Evolutionary conservation across 1,140 invertebrate species (phyloP).

Genomic region (Drosophila busckii): DNA sequence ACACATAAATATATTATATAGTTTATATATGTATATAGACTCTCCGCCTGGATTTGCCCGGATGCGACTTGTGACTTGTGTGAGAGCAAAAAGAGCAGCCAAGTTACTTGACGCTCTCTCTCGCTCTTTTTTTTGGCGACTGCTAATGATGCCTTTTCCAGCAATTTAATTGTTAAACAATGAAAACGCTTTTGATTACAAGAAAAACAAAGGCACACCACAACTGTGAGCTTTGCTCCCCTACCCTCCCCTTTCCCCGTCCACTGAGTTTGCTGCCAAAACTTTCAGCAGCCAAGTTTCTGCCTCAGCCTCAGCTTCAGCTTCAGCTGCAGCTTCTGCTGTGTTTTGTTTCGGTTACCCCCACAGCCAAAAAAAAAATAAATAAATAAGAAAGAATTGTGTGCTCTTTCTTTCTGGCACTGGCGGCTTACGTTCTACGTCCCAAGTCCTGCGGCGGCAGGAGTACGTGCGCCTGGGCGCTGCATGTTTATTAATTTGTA

Average conservation of each 20-base stretch:
- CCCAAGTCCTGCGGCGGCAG: slow-evolving; percentile 38
- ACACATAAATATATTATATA: too few relatives aligned
- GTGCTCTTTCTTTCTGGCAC: too few relatives aligned
- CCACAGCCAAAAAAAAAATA: too few relatives aligned
- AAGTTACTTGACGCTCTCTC: too few relatives aligned
- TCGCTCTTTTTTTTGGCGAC: too few relatives aligned
- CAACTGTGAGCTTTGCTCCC: too few relatives aligned
- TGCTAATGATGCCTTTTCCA: slow-evolving; percentile 76
- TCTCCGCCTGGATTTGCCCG: slow-evolving; percentile 33
- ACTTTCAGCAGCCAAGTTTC: too few relatives aligned
- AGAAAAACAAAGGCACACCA: slow-evolving; percentile 53
- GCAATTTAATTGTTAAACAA: slow-evolving; percentile 77
- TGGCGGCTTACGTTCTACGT: too few relatives aligned
- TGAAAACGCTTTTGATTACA: slow-evolving; percentile 76
- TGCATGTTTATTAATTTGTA: slow-evolving; percentile 76
- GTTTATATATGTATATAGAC: too few relatives aligned
- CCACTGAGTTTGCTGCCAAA: too few relatives aligned
- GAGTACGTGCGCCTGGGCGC: slow-evolving; percentile 18
- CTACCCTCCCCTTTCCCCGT: background rate
- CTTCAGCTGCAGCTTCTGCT: slow-evolving; percentile 12
- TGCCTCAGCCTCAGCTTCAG: background rate
- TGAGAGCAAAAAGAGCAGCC: too few relatives aligned
- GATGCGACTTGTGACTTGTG: slow-evolving; percentile 6
- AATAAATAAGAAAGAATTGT: too few relatives aligned
- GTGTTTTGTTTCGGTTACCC: slow-evolving; percentile 36